Percentiles rank a stretch among this genome's conserved stretches.
Conservation (phyloP, 2,888 invertebrate species). For the Acronicta leporina region DNA sequence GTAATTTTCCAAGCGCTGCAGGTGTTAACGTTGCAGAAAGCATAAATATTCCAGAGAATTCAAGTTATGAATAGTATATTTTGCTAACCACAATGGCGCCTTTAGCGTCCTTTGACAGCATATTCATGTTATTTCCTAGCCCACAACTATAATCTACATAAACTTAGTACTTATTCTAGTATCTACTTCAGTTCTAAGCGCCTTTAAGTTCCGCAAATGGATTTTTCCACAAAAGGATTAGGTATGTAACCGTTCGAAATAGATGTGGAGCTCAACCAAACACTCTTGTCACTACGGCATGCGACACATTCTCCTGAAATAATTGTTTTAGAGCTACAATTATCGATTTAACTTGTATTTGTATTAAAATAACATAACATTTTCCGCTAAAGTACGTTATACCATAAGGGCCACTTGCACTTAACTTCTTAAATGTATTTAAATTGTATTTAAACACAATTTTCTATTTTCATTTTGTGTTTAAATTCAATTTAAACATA, state of each 20-base stretch:
- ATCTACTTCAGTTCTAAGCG: constrained; percentile 2
- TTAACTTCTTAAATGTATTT: too few species aligned
- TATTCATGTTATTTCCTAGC: neutral
- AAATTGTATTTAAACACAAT: too few species aligned
- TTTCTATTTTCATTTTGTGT: too few species aligned
- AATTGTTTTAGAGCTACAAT: too few species aligned
- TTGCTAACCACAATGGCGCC: neutral
- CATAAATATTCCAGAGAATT: neutral
- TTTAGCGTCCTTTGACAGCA: constrained; percentile 1
- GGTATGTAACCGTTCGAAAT: constrained; percentile 7
- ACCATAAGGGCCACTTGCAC: too few species aligned
- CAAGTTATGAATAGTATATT: neutral
- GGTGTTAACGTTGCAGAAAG: constrained; percentile 8
- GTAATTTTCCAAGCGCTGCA: too few species aligned
- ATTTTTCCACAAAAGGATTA: constrained; percentile 1
- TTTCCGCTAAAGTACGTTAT: neutral
- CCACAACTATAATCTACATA: neutral
- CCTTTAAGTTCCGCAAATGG: constrained; percentile 17
- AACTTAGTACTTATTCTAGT: neutral
- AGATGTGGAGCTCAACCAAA: constrained; percentile 16
- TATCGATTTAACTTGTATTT: neutral
- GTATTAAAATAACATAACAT: neutral
- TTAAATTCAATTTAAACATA: too few species aligned
- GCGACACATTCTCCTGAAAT: too few species aligned
- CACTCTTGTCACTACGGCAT: neutral